These are phyloP conservation scores for Thaleichthys pacificus DNA, from an alignment of 2,797 vertebrate genomes.

Conservation along the genomic window DNA sequence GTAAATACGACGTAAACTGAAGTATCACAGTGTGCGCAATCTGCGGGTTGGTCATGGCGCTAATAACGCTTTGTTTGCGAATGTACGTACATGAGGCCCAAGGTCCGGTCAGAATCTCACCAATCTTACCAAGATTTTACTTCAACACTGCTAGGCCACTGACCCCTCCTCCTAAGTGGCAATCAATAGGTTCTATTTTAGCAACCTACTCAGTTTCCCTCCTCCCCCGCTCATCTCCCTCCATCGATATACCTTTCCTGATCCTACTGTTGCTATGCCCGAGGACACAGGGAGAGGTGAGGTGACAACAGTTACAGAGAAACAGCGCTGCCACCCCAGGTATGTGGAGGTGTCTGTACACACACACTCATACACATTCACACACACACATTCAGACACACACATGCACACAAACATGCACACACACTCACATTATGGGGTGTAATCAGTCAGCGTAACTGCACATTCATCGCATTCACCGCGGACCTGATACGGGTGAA, in stretches of 20 bases:
- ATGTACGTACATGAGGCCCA: too few relatives aligned
- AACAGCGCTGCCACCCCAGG: neutral
- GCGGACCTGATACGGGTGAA: too few relatives aligned
- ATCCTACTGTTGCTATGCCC: constrained; percentile 9
- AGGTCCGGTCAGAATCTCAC: too few relatives aligned
- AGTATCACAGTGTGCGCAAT: too few relatives aligned
- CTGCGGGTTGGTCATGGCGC: too few relatives aligned
- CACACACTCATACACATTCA: constrained; percentile 7
- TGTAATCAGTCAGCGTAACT: too few relatives aligned
- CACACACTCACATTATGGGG: neutral
- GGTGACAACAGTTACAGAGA: neutral
- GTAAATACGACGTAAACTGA: too few relatives aligned
- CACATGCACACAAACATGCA: constrained; percentile 8
- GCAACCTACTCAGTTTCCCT: constrained; percentile 23
- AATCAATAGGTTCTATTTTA: neutral
- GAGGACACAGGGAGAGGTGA: constrained; percentile 15
- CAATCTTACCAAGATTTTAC: too few relatives aligned
- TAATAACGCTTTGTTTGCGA: too few relatives aligned
- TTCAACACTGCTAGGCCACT: neutral
- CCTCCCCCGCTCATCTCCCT: constrained; percentile 12
- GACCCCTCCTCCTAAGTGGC: neutral
- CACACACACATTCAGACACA: constrained; percentile 2
- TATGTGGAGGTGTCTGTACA: constrained; percentile 6
- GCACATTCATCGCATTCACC: too few relatives aligned
- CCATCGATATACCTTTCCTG: neutral